Evolutionary conservation across 1,140 invertebrate species (phyloP), one percentile per base, ranked within the genome.

Genomic region (Cherax destructor): DNA sequence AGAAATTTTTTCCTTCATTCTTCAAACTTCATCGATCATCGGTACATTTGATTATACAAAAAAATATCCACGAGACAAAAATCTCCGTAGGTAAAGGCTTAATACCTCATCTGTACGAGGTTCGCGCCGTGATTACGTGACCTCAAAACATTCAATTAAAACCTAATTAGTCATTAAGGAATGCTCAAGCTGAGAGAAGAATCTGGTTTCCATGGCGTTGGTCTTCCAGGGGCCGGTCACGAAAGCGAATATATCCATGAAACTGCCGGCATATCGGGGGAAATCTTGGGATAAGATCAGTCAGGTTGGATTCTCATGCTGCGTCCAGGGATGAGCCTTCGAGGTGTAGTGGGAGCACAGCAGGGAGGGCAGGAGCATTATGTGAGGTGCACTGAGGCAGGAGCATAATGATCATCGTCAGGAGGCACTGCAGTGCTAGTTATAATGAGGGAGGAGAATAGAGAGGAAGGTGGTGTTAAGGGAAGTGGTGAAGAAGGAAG

Each of bases 111-210:
- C 21, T 9, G 24, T 9, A 74, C 69, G 24, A 30, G n/a, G 69
- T 30, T n/a, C 9, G 24, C 9, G 21, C 11, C n/a, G 69, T 74
- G 69, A 30, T 74, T 74, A 30, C 69, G n/a, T 11, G n/a, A 74
- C n/a, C n/a, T 16, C 69, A 74, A 74, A 74, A 30, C 69, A 74
- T 74, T 74, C 21, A 74, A 74, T 74, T 74, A 74, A 74, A 74
- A 74, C 16, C 69, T 74, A 74, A 74, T 74, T 30, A 74, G 69
- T 74, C 69, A 74, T 74, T 30, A 74, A 74, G 69, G 24, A 74
- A 74, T 74, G n/a, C 9, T 74, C 69, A 24, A 30, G 24, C 21
- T 30, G 24, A 30, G 11, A 74, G 69, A 10, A 30, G 30, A 69
- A 24, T 30, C n/a, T 24, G 24, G 69, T 74, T 74, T 74, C 69